phyloP scores from a whole-genome alignment of 2,797 vertebrate genomes.

The Platyrinchus mystaceus region DNA sequence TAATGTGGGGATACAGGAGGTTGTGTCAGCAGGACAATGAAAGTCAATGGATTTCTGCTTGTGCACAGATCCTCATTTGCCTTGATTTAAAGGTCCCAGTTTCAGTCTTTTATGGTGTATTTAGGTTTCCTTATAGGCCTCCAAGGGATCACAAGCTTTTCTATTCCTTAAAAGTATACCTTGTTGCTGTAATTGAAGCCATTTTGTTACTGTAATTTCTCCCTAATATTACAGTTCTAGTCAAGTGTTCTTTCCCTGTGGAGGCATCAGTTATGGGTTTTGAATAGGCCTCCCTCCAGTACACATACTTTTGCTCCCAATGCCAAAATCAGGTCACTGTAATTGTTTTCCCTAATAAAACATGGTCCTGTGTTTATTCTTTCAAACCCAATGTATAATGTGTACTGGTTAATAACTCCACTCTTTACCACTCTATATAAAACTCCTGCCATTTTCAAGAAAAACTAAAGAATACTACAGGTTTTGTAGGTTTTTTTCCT shows the following conservation, averaged over 20 bases:
- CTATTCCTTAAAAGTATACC: slow-evolving; percentile 55
- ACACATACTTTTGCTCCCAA: not conserved
- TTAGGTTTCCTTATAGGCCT: slow-evolving; percentile 66
- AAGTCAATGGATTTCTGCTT: slow-evolving; percentile 47
- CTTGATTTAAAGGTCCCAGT: slow-evolving; percentile 67
- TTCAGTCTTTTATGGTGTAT: slow-evolving; percentile 51
- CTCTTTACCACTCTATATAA: not conserved
- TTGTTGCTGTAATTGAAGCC: slow-evolving; percentile 60
- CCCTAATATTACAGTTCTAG: slow-evolving; percentile 53
- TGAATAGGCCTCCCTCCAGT: slow-evolving; percentile 16
- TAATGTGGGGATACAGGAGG: not conserved
- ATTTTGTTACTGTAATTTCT: slow-evolving; percentile 65
- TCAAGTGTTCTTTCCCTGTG: slow-evolving; percentile 57
- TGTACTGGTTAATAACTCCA: not conserved
- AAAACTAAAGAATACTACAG: not conserved
- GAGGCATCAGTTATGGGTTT: slow-evolving; percentile 55
- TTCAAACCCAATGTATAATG: not conserved
- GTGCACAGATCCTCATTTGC: slow-evolving; percentile 8
- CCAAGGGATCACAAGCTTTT: slow-evolving; percentile 49
- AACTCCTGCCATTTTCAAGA: not conserved
- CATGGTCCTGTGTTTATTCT: not conserved
- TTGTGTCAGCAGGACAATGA: slow-evolving; percentile 1
- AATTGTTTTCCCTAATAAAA: not conserved
- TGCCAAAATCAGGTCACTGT: slow-evolving; percentile 23
- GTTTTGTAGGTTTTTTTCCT: not conserved